Percentiles rank a stretch among this genome's conserved stretches.
Evolutionary conservation across 2,888 invertebrate genomes (phyloP).

Genomic region (Ophion obscuratus): DNA sequence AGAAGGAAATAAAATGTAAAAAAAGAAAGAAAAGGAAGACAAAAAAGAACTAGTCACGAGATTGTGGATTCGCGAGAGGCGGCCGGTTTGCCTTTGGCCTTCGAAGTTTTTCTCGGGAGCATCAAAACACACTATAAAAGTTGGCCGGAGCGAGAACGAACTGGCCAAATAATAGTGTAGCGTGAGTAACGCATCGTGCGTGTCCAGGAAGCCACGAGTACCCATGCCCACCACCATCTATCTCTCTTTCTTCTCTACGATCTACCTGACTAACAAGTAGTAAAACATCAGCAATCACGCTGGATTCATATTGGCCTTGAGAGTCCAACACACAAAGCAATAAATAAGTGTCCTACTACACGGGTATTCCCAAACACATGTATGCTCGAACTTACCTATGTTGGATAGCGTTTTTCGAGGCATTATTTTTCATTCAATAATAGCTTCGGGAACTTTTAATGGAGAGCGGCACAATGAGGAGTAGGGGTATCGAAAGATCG

Average conservation of each 20-base stretch:
- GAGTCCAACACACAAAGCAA: constrained; percentile 38
- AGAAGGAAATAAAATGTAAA: constrained; percentile 22
- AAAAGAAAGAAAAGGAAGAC: neutral
- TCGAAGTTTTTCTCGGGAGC: constrained; percentile 51
- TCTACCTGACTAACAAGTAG: constrained; percentile 53
- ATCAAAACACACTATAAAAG: constrained; percentile 50
- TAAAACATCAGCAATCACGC: constrained; percentile 45
- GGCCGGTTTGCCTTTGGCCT: constrained; percentile 25
- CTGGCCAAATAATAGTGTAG: constrained; percentile 36
- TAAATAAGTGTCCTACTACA: constrained; percentile 36
- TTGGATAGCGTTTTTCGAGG: neutral
- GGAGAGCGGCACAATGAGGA: neutral
- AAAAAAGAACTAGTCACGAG: constrained; percentile 32
- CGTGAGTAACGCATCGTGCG: constrained; percentile 52
- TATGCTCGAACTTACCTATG: neutral
- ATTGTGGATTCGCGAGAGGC: constrained; percentile 51
- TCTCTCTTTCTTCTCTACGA: constrained; percentile 13
- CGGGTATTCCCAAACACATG: neutral
- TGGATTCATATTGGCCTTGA: constrained; percentile 57
- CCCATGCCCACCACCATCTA: constrained; percentile 8
- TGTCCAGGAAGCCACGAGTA: constrained; percentile 47
- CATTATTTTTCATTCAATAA: neutral
- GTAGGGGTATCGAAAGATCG: neutral
- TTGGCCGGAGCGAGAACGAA: constrained; percentile 40
- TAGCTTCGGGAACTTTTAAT: constrained; percentile 10